Percentiles rank a stretch among this genome's conserved stretches.
These are phyloP conservation scores for Myopa testacea DNA, from an alignment of 2,888 invertebrate genomes.

Conservation along the genomic window DNA sequence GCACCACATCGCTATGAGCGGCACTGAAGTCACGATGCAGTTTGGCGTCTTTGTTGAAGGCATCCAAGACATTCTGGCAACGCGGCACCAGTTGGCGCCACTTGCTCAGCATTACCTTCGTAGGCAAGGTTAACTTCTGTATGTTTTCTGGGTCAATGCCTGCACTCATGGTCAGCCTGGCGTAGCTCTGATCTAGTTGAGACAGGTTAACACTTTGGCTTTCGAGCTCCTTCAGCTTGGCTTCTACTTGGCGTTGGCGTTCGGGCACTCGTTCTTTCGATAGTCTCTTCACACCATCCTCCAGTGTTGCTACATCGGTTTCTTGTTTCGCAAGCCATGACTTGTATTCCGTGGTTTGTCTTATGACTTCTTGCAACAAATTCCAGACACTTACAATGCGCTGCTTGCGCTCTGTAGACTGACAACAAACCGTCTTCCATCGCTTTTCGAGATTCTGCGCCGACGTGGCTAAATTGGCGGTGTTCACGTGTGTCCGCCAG, in stretches of 20 bases:
- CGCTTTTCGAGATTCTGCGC: constrained; percentile 80
- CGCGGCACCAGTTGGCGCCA: constrained; percentile 76
- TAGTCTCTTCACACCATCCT: constrained; percentile 72
- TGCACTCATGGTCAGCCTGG: constrained; percentile 75
- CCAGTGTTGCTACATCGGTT: constrained; percentile 72
- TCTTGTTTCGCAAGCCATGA: constrained; percentile 76
- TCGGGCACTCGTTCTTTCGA: constrained; percentile 73
- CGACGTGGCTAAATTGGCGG: constrained; percentile 75
- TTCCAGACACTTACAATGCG: constrained; percentile 75
- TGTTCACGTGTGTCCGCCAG: constrained; percentile 78
- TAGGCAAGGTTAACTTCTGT: constrained; percentile 73
- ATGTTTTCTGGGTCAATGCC: constrained; percentile 79
- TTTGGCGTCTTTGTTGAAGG: constrained; percentile 72
- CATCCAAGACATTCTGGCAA: constrained; percentile 72
- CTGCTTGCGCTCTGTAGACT: constrained; percentile 78
- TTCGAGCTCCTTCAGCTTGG: constrained; percentile 72
- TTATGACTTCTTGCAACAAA: constrained; percentile 72
- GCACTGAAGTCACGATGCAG: constrained; percentile 77
- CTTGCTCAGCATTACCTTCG: constrained; percentile 73
- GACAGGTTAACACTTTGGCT: constrained; percentile 72
- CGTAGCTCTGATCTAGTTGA: constrained; percentile 77
- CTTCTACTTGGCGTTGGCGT: constrained; percentile 72
- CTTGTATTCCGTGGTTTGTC: constrained; percentile 72
- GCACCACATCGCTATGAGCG: constrained; percentile 78
- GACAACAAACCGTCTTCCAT: constrained; percentile 82